These are phyloP conservation scores for Theristicus caerulescens DNA, from an alignment of 2,113 vertebrate species.

Conservation along the genomic window DNA sequence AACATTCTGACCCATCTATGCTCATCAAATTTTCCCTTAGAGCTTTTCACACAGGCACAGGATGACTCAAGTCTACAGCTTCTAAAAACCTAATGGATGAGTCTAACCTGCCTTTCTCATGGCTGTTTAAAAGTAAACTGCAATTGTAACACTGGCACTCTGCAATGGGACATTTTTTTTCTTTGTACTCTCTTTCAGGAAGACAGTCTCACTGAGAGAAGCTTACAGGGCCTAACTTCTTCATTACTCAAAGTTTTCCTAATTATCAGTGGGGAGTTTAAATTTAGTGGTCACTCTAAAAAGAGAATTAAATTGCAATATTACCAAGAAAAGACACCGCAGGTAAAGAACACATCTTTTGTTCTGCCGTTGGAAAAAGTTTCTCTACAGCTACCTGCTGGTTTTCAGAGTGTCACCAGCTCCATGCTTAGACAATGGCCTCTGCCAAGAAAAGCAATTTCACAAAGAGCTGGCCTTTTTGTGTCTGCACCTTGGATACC, in stretches of 20 bases:
- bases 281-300: background rate
- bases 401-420: background rate
- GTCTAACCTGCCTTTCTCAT: background rate
- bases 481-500: background rate
- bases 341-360: background rate
- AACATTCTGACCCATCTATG: background rate
- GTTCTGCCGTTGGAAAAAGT: background rate
- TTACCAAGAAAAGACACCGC: background rate
- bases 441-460: background rate
- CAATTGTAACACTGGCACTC: background rate
- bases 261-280: background rate
- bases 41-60: background rate
- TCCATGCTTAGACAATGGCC: background rate
- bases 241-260: background rate
- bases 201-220: background rate
- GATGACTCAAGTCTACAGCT: background rate
- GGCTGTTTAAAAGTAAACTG: background rate
- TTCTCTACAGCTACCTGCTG: background rate
- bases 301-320: background rate
- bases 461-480: background rate
- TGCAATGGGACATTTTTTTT: background rate
- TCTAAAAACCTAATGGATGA: background rate
- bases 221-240: background rate
- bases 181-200: background rate
- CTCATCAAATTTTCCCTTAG: background rate